phyloP scores from a whole-genome alignment of 2,888 invertebrate species.

The Drosophila greeni region DNA sequence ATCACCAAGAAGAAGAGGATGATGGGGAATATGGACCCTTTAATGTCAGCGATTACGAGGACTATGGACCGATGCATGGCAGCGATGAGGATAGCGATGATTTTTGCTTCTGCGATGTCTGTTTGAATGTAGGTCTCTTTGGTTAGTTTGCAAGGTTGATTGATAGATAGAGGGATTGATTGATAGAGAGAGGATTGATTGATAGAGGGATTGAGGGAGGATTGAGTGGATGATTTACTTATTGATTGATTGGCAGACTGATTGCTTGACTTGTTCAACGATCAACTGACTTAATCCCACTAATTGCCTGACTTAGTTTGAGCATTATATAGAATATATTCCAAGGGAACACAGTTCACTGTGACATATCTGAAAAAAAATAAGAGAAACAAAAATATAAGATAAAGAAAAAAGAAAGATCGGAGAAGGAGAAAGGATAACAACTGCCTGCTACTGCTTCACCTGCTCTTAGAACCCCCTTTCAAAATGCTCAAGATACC shows the following conservation, averaged over 20 bases:
- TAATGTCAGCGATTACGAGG: constrained; percentile 51
- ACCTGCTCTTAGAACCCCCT: no score
- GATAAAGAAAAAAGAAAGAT: neutral
- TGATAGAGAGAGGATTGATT: neutral
- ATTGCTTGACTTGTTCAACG: neutral
- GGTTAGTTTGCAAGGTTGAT: neutral
- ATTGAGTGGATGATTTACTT: constrained; percentile 3
- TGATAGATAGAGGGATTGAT: no score
- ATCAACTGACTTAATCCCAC: neutral
- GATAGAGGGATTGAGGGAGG: no score
- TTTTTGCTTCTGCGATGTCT: constrained; percentile 88
- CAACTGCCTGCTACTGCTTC: neutral
- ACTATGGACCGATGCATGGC: constrained; percentile 56
- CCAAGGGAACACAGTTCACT: neutral
- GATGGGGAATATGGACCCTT: constrained; percentile 60
- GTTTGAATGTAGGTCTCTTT: constrained; percentile 79
- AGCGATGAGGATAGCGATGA: constrained; percentile 81
- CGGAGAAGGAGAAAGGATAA: neutral
- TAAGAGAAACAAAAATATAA: neutral
- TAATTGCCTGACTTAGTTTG: neutral
- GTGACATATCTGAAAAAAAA: neutral
- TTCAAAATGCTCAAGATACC: neutral
- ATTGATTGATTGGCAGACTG: neutral
- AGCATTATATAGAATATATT: neutral
- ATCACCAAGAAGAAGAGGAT: constrained; percentile 34